These are phyloP conservation scores for Noctua janthe DNA, from an alignment of 2,888 invertebrate genomes.

Conservation along the genomic window DNA sequence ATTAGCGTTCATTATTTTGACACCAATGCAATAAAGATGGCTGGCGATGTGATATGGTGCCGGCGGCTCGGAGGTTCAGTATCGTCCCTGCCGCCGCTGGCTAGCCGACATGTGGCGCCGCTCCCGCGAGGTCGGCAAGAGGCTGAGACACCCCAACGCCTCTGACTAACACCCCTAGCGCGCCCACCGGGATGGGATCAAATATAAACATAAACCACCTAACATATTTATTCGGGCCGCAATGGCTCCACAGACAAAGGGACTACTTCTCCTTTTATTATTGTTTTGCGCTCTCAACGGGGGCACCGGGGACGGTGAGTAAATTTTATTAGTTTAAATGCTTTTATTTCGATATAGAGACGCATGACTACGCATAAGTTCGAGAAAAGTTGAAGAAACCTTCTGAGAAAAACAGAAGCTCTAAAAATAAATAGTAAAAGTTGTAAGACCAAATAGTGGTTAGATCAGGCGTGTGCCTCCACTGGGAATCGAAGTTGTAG, in stretches of 20 bases:
- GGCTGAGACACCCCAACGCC: conserved; percentile 64
- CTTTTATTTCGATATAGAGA: conserved; percentile 70
- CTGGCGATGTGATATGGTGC: conserved; percentile 76
- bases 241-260: conserved; percentile 86
- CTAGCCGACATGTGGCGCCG: conserved; percentile 75
- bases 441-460: conserved; percentile 39
- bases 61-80: conserved; percentile 71
- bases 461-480: conserved; percentile 29
- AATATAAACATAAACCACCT: conserved; percentile 79
- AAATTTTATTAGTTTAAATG: conserved; percentile 77
- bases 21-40: conserved; percentile 83
- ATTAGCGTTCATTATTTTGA: conserved; percentile 86
- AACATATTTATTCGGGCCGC: conserved; percentile 82
- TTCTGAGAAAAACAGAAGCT: conserved; percentile 21
- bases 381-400: conserved; percentile 20
- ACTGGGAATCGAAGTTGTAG: conserved; percentile 35
- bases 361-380: conserved; percentile 77
- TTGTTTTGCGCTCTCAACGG: conserved; percentile 81
- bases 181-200: conserved; percentile 85
- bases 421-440: conserved; percentile 31
- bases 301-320: conserved; percentile 83
- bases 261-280: conserved; percentile 80
- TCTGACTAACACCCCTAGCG: conserved; percentile 62
- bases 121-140: conserved; percentile 71
- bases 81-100: conserved; percentile 72